Evolutionary conservation across 2,888 invertebrate genomes (phyloP).

Genomic region (Rotaria macrura): DNA sequence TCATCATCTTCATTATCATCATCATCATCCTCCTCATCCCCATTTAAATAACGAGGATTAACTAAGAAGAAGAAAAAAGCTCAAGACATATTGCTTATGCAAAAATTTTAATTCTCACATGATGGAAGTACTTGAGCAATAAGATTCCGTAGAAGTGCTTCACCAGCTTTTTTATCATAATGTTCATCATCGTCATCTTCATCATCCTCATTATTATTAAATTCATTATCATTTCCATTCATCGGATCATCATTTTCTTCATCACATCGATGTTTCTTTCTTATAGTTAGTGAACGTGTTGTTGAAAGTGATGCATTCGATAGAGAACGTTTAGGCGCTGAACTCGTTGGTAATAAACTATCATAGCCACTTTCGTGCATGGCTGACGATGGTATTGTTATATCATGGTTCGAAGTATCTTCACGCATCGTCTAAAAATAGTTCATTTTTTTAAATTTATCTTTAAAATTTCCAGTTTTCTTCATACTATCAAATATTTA

Average conservation of each 20-base stretch:
- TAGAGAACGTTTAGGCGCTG: not conserved
- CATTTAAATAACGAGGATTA: not conserved
- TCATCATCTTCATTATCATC: not conserved
- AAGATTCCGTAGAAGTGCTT: not conserved
- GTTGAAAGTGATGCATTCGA: not conserved
- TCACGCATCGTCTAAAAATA: not conserved
- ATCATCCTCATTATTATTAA: not conserved
- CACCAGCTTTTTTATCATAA: not conserved
- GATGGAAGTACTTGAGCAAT: not conserved
- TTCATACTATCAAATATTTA: not conserved
- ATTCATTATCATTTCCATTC: not conserved
- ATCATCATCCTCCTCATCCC: not conserved
- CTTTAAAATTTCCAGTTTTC: too few species aligned
- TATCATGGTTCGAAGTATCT: not conserved
- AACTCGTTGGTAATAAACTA: not conserved
- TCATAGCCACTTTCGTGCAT: not conserved
- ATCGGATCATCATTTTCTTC: conserved; percentile 13
- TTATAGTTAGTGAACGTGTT: not conserved
- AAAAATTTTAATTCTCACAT: not conserved
- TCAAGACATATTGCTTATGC: too few species aligned
- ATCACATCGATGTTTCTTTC: not conserved
- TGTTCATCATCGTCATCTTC: not conserved
- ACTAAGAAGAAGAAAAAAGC: not conserved
- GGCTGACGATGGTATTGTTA: not conserved
- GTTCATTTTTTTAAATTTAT: too few species aligned